Evolutionary conservation across 2,888 invertebrate genomes (phyloP).

Genomic region (Cantharis rustica): DNA sequence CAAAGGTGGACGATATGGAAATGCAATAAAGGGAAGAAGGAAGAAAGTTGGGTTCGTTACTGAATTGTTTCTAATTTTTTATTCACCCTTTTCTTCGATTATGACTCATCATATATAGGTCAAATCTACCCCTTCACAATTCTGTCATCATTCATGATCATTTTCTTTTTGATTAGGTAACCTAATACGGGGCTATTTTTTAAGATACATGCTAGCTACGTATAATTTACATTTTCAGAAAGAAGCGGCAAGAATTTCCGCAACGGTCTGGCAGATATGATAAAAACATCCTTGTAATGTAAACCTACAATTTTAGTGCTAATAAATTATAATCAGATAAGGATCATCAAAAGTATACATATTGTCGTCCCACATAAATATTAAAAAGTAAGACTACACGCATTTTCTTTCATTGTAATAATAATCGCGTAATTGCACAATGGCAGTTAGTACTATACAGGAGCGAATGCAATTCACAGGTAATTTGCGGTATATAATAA

Average conservation of each 20-base stretch:
- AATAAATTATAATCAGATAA: conserved; percentile 2
- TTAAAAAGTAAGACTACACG: neutral
- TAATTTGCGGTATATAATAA: conserved; percentile 31
- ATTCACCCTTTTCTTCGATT: conserved; percentile 33
- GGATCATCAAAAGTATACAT: neutral
- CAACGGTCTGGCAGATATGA: neutral
- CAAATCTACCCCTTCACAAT: conserved; percentile 31
- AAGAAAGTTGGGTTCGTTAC: neutral
- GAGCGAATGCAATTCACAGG: conserved; percentile 27
- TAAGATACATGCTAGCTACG: neutral
- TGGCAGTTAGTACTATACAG: neutral
- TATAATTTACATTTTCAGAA: neutral
- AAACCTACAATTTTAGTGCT: conserved; percentile 1
- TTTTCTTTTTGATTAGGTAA: conserved; percentile 9
- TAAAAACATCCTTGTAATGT: neutral
- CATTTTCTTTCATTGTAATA: conserved; percentile 9
- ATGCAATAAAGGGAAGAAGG: neutral
- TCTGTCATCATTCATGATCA: conserved; percentile 24
- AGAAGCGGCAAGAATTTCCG: neutral
- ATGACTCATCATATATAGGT: conserved; percentile 37
- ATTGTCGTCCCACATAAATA: neutral
- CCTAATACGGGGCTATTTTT: neutral
- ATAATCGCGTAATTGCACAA: conserved; percentile 15
- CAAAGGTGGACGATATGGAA: conserved; percentile 1
- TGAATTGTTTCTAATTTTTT: conserved; percentile 20